Base-by-base conservation (phyloP, 1,140 invertebrate genomes). In the Solenopsis fugax region DNA sequence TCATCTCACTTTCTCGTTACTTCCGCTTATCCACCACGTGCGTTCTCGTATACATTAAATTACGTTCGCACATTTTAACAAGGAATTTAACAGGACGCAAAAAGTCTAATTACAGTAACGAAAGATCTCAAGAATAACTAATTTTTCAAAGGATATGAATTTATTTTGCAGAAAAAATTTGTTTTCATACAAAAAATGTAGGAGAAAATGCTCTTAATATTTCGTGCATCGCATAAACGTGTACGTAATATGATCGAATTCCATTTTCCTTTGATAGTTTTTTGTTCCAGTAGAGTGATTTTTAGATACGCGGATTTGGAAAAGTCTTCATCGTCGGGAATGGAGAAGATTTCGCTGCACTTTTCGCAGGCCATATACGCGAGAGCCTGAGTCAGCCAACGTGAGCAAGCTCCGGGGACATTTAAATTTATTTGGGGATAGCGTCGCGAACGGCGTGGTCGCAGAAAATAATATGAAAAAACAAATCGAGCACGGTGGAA, bases 1-100 rank as follows among this genome's bases (percentile, higher is more conserved):
- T 84, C 65, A 86, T 72, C 86, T 85, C 71, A 54, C 77, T 75
- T 64, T 77, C 60, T 54, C 78, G 34, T 73, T 81, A 69, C 77
- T 84, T 81, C 77, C 77, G 52, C 41, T 75, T 64, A 71, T 85
- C 69, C 29, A 21, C 65, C 34, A 62, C 50, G 56, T 69, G 85
- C 75, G 76, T 88, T 81, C 69, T 69, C 64, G 52, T 69, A 16
- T 56, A 77, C 72, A 69, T 86, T 75, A 85, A 86, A 60, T 62
- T 85, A 58, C 71, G 69, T 45, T 56, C 52, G 62, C 48, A 54
- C 69, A 37, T 45, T 60, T 48, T n/a, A 73, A 62, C 80, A 41
- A 60, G 45, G n/a, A 73, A 73, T 56, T 45, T 10, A 45, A 60
- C 37, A n/a, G 13, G n/a, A 62, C 7, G 6, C 29, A 75, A 45